Evolutionary conservation across 1,140 invertebrate genomes (phyloP).

Genomic region (Portunus trituberculatus): DNA sequence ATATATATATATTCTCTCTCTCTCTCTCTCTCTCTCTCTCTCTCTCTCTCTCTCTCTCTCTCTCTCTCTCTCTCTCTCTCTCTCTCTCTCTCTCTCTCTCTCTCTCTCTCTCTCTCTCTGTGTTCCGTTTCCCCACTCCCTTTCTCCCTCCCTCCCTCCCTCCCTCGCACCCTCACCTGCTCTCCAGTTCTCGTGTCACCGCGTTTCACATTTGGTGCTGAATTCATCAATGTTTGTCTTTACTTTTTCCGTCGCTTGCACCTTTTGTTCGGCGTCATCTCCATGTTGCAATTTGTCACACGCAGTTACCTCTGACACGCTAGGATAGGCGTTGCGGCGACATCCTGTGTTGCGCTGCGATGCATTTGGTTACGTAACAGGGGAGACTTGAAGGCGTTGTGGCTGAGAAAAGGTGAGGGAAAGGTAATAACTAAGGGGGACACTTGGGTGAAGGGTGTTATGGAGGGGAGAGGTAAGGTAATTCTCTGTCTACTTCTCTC

Average conservation of each 20-base stretch:
- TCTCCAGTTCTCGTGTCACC: not conserved
- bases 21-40: not conserved
- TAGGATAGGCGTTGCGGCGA: too few relatives aligned
- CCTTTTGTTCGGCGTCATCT: not conserved
- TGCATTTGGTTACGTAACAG: too few relatives aligned
- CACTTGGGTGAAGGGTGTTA: not conserved
- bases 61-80: not conserved
- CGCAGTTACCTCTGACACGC: too few relatives aligned
- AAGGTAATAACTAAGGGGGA: not conserved
- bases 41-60: slow-evolving; percentile 9
- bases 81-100: not conserved
- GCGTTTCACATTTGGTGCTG: too few relatives aligned
- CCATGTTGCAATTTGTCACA: too few relatives aligned
- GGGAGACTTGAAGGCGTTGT: not conserved
- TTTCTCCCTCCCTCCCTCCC: not conserved
- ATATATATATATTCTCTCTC: slow-evolving; percentile 43
- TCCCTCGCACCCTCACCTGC: not conserved
- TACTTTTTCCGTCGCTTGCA: not conserved
- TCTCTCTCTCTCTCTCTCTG: not conserved
- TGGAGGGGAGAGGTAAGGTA: not conserved
- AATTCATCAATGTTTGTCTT: not conserved
- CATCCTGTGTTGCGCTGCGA: too few relatives aligned
- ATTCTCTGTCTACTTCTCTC: not conserved
- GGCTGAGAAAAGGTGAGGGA: not conserved
- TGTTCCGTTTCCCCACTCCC: not conserved